Evolutionary conservation across 2,888 invertebrate genomes (phyloP), one percentile per base, ranked within the genome.

Genomic region (Xanthia togata): DNA sequence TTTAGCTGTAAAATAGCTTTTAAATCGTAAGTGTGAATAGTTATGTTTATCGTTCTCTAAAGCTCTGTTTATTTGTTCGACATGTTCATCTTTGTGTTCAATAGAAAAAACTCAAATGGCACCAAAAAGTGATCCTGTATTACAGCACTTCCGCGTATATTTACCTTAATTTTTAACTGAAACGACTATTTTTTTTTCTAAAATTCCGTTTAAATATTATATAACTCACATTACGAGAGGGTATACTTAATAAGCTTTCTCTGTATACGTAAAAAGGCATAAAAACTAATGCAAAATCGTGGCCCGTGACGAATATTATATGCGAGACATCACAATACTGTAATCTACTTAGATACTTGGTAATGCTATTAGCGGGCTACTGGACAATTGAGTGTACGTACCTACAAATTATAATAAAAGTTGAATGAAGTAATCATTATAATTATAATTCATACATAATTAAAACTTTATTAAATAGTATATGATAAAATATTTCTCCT

Each of bases 261-360:
- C 94, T 93, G 87, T 89, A 90, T 91, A 92, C 90, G 90, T 87
- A 92, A 91, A 91, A 90, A 90, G 90, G 89, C 91, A 91, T 91
- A 89, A 91, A 91, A 91, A 92, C 84, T 90, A 92, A 92, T 91
- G 91, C 90, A 88, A 91, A 93, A 87, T 91, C 93, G 91, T 89
- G 86, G 90, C 85, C 93, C 94, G 92, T 95, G 93, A 95, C 95
- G 93, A 92, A 91, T 91, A 91, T 93, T 92, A 91, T 91, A 93
- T 90, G 89, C 89, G 86, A 89, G 89, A 90, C 88, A 89, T 89
- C 89, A 91, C 88, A 87, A 88, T 88, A 89, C 86, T 81, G 78
- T 82, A 81, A 79, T 87, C 69, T 81, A 70, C 80, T 6, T 50
- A 8, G 8, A 84, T 82, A 79, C 73, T 72, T 65, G 41, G 77